Percentiles rank a stretch among this genome's conserved stretches.
These are phyloP conservation scores for Syrphus vitripennis DNA, from an alignment of 2,888 invertebrate species.

Conservation along the genomic window DNA sequence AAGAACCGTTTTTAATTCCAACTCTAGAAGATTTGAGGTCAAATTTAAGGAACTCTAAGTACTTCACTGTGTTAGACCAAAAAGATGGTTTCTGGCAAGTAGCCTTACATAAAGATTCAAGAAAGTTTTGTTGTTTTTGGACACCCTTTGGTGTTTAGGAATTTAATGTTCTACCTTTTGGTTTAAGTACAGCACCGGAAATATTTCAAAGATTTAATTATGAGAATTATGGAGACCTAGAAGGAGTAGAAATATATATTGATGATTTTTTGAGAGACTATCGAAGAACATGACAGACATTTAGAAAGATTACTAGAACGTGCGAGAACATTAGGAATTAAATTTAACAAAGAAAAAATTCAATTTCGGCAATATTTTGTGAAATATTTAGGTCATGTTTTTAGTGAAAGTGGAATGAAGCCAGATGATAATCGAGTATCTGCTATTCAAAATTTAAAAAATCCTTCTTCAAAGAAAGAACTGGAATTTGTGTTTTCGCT, in stretches of 20 bases:
- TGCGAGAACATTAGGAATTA: background rate
- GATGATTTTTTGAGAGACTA: conserved; percentile 30
- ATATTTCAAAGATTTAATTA: conserved; percentile 68
- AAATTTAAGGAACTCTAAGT: background rate
- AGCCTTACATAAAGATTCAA: background rate
- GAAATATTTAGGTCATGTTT: conserved; percentile 73
- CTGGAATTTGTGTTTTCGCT: no score
- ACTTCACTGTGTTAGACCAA: background rate
- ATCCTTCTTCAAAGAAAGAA: background rate
- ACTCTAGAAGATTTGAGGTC: background rate
- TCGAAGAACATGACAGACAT: conserved; percentile 26
- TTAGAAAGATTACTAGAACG: conserved; percentile 25
- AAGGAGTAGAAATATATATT: conserved; percentile 35
- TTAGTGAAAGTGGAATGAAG: conserved; percentile 44
- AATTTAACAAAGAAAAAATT: conserved; percentile 66
- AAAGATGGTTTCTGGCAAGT: background rate
- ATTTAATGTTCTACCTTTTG: conserved; percentile 43
- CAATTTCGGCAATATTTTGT: conserved; percentile 72
- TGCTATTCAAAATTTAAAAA: background rate
- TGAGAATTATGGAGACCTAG: conserved; percentile 69
- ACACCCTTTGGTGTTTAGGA: conserved; percentile 7
- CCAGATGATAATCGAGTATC: background rate
- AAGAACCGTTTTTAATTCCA: background rate
- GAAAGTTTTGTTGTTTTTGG: background rate
- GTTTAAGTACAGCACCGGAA: conserved; percentile 20